Conservation (phyloP, 2,113 vertebrate genomes). For the Microcebus griseorufus region DNA sequence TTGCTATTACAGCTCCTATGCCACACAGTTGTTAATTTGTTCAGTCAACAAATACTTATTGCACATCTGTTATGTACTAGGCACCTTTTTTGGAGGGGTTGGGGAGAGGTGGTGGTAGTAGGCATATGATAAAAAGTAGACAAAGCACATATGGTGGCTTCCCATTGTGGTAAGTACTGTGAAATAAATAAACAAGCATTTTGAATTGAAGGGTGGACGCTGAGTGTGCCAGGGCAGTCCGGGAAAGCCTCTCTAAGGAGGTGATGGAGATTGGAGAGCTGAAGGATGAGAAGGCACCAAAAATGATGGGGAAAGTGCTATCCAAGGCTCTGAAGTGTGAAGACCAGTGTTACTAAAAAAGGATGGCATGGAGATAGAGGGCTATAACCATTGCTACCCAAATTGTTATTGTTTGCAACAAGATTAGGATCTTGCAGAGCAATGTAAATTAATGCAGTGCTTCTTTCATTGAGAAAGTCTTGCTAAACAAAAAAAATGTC, state of each 20-base stretch:
- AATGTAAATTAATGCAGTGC: background rate
- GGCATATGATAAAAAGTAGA: background rate
- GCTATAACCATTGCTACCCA: background rate
- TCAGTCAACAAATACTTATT: background rate
- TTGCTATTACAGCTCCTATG: background rate
- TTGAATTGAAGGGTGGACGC: background rate
- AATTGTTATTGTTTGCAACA: background rate
- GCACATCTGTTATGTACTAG: background rate
- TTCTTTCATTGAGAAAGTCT: background rate
- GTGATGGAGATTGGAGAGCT: background rate
- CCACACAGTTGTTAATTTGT: background rate
- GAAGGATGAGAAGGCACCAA: background rate
- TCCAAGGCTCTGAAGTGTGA: background rate
- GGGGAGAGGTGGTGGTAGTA: background rate
- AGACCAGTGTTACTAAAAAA: background rate
- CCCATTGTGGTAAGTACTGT: background rate
- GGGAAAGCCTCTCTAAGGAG: background rate
- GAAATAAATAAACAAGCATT: background rate
- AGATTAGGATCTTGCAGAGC: background rate
- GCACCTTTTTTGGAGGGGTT: background rate
- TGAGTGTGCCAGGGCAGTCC: background rate
- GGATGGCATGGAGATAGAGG: background rate
- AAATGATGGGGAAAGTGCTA: background rate
- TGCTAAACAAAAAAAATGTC: background rate
- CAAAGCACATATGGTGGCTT: background rate